Evolutionary conservation across 2,797 vertebrate species (phyloP).

Genomic region (Miichthys miiuy): DNA sequence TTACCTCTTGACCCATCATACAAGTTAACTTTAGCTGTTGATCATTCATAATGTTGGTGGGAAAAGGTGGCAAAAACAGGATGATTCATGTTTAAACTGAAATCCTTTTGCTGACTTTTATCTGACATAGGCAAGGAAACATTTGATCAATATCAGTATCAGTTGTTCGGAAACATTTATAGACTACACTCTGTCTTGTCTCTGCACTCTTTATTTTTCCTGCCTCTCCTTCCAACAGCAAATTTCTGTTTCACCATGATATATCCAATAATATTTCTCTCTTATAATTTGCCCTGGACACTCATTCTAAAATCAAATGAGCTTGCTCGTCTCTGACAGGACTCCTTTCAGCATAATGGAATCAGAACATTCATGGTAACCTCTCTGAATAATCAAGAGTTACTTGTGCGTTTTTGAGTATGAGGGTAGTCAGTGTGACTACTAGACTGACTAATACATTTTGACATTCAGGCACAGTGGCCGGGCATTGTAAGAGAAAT

Average conservation of each 20-base stretch:
- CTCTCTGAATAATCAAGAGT: slow-evolving; percentile 67
- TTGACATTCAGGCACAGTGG: slow-evolving; percentile 74
- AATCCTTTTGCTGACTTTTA: slow-evolving; percentile 21
- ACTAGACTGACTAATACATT: slow-evolving; percentile 72
- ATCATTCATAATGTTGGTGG: slow-evolving; percentile 2
- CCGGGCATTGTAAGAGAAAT: slow-evolving; percentile 65
- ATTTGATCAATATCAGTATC: slow-evolving; percentile 55
- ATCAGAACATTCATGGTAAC: slow-evolving; percentile 57
- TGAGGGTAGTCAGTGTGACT: slow-evolving; percentile 58
- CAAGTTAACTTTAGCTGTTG: slow-evolving; percentile 2
- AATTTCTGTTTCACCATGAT: slow-evolving; percentile 12
- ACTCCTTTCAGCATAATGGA: slow-evolving; percentile 44
- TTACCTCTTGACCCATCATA: slow-evolving; percentile 8
- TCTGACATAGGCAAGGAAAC: slow-evolving; percentile 38
- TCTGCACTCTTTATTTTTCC: slow-evolving; percentile 26
- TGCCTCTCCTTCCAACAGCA: slow-evolving; percentile 22
- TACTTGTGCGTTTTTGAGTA: slow-evolving; percentile 62
- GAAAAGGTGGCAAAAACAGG: background rate
- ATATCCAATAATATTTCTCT: slow-evolving; percentile 26
- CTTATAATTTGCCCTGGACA: slow-evolving; percentile 19
- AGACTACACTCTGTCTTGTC: slow-evolving; percentile 8
- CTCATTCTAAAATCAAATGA: slow-evolving; percentile 32
- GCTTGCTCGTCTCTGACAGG: slow-evolving; percentile 28
- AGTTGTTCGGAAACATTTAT: slow-evolving; percentile 55
- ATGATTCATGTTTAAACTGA: slow-evolving; percentile 32